Evolutionary conservation across 30 jellyfish, hydroid and myxozoan genomes (phyloP).

Genomic region (Cassiopea xamachana): DNA sequence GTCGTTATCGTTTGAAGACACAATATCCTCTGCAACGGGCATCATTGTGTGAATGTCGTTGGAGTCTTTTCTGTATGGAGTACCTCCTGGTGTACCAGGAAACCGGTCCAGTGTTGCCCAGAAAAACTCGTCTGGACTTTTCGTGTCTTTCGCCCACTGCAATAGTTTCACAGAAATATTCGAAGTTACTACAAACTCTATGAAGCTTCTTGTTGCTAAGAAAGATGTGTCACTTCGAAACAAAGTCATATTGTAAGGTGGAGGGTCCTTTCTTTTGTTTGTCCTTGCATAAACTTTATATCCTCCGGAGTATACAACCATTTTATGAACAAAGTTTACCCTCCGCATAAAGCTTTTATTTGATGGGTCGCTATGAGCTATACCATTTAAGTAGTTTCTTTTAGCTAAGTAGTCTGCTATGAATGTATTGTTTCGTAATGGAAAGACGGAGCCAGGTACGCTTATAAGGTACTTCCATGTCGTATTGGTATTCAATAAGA

Average conservation of each 20-base stretch:
- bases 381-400: conserved; percentile 61
- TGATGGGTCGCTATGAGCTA: conserved; percentile 59
- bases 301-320: conserved; percentile 49
- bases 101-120: conserved; percentile 90
- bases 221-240: conserved; percentile 86
- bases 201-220: conserved; percentile 84
- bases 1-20: conserved; percentile 50
- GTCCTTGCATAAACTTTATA: conserved; percentile 74
- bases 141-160: conserved; percentile 89
- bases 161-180: conserved; percentile 58
- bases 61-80: conserved; percentile 55
- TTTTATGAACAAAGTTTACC: conserved; percentile 59
- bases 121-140: conserved; percentile 95
- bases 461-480: conserved; percentile 87
- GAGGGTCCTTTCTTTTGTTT: conserved; percentile 62
- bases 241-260: conserved; percentile 79
- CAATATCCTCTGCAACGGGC: conserved; percentile 48
- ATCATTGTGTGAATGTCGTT: background rate
- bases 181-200: conserved; percentile 56
- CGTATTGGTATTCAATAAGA: conserved; percentile 48
- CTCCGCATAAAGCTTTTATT: conserved; percentile 73
- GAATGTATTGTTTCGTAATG: conserved; percentile 81
- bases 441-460: conserved; percentile 93
- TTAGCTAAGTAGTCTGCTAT: conserved; percentile 75
- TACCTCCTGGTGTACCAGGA: conserved; percentile 93